A percentile compares a stretch with the other conserved stretches of the same genome.
Conservation (phyloP, 2,113 vertebrate genomes). For the Perognathus longimembris region DNA sequence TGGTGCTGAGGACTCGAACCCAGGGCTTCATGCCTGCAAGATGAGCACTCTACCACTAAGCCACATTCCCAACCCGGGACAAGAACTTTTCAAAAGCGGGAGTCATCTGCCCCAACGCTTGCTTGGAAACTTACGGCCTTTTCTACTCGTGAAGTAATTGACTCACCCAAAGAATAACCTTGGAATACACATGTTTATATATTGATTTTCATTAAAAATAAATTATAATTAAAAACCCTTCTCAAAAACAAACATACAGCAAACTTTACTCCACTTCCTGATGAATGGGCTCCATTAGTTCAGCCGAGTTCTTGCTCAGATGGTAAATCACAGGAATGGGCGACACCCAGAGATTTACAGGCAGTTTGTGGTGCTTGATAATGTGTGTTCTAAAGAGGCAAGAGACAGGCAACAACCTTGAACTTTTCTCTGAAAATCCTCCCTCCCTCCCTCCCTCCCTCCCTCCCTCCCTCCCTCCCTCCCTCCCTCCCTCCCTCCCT, state of each 20-base stretch:
- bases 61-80: no score
- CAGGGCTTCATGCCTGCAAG: no score
- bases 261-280: slow-evolving; percentile 45
- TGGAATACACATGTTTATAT: slow-evolving; percentile 68
- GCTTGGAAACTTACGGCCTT: not conserved
- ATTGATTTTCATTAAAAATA: slow-evolving; percentile 78
- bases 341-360: not conserved
- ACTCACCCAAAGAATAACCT: slow-evolving; percentile 37
- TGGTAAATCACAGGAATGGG: slow-evolving; percentile 61
- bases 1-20: no score
- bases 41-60: no score
- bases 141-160: slow-evolving; percentile 51
- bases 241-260: not conserved
- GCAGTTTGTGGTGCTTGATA: slow-evolving; percentile 50
- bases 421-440: not conserved
- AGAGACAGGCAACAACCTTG: slow-evolving; percentile 68
- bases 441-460: not conserved
- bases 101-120: not conserved
- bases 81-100: not conserved
- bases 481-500: not conserved
- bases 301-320: slow-evolving; percentile 52
- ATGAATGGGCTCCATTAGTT: slow-evolving; percentile 58
- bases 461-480: no score
- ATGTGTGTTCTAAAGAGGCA: slow-evolving; percentile 68
- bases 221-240: slow-evolving; percentile 40